Evolutionary conservation across 2,113 vertebrate genomes (phyloP).

Genomic region (Eolophus roseicapilla): DNA sequence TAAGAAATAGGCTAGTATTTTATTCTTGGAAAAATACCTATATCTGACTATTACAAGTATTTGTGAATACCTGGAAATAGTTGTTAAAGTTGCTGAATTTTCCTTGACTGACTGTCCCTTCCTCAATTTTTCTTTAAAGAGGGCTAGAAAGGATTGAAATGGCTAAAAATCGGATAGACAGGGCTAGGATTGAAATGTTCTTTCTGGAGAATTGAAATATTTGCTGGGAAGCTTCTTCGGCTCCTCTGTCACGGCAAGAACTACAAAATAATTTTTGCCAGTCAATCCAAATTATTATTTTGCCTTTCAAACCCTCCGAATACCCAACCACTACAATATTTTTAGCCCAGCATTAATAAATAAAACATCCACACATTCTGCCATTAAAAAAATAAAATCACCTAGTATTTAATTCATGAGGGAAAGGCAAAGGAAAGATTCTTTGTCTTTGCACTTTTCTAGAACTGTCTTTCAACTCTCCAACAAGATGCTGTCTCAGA

Average conservation of each 20-base stretch:
- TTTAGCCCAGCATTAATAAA: conserved; percentile 1
- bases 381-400: background rate
- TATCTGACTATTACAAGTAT: background rate
- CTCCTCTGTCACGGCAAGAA: background rate
- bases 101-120: background rate
- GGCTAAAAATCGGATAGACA: too few species aligned
- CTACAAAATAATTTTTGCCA: background rate
- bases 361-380: background rate
- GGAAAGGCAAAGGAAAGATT: background rate
- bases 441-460: background rate
- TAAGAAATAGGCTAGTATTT: background rate
- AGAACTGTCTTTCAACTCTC: background rate
- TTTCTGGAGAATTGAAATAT: background rate
- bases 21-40: background rate
- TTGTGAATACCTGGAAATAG: background rate
- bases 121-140: background rate
- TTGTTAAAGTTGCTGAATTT: background rate
- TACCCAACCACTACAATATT: background rate
- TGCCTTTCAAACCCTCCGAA: background rate
- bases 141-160: background rate
- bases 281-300: background rate
- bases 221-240: background rate
- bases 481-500: background rate
- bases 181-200: background rate
- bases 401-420: background rate